phyloP scores from a whole-genome alignment of 2,113 vertebrate genomes.

The Hylia prasina region DNA sequence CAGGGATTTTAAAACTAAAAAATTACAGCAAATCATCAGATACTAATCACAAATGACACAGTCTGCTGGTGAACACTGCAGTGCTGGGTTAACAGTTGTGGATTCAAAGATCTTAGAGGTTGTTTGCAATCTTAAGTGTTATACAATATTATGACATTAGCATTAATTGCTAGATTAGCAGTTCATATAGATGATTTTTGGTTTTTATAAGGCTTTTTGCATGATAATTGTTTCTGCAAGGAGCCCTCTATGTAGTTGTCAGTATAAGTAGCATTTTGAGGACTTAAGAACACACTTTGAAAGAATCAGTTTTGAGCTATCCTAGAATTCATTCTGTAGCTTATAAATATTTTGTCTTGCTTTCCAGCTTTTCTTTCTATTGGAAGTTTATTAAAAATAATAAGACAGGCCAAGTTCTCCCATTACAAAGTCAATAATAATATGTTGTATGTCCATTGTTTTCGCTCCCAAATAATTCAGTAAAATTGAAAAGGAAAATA shows the following conservation, averaged over 20 bases:
- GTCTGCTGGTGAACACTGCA: not conserved
- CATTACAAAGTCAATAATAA: not conserved
- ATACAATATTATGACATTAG: not conserved
- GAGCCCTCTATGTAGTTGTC: not conserved
- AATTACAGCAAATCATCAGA: not conserved
- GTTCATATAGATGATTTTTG: not conserved
- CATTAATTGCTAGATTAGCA: not conserved
- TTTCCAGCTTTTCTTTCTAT: not conserved
- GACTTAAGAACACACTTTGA: not conserved
- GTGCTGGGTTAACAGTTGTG: not conserved
- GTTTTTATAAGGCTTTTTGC: not conserved
- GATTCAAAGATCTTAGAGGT: not conserved
- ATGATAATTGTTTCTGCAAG: not conserved
- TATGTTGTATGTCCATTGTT: fast-evolving
- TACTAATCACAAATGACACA: not conserved
- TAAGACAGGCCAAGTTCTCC: not conserved
- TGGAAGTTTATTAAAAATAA: not conserved
- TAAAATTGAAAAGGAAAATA: not conserved
- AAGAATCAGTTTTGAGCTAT: not conserved
- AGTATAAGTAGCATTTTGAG: not conserved
- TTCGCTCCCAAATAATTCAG: not conserved
- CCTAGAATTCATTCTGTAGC: not conserved
- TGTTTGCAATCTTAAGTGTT: not conserved
- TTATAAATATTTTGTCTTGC: not conserved
- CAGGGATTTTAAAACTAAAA: not conserved